Base-by-base conservation (phyloP, 2,113 vertebrate genomes). In the Toxotes jaculatrix region DNA sequence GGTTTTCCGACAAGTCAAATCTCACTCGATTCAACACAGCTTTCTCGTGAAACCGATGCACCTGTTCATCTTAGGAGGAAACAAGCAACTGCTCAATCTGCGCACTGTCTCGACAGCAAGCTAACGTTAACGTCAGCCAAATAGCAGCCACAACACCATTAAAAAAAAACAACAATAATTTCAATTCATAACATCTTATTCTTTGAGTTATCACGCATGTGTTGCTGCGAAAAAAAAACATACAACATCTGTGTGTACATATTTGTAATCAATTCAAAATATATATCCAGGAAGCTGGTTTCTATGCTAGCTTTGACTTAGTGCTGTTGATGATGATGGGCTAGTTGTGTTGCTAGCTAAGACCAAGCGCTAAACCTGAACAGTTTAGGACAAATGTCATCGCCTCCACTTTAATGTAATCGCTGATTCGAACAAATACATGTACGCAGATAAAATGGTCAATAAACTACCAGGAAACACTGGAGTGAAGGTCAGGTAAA, bases 341-440 rank as follows among this genome's bases (percentile, higher is more conserved):
- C 81, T 93, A 90, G 83, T 83, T 82, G 87, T 88, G 17, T 80
- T 90, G 89, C 90, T 93, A 92, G 84, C 86, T 72, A 45, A 66
- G 21, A 72, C 63, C 47, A 32, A 62, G 27, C 74, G 88, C 85
- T 80, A 81, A 85, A 76, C 51, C 70, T 31, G 47, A 80, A 77
- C 70, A 47, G 77, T 71, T 85, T 5, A 53, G 38, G 59, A 51
- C 23, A 42, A 51, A 88, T 53, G 12, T 65, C 38, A 32, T 4
- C 32, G 59, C 31, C 72, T 86, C 67, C 8, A 43, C 80, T 2
- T 9, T 3, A 38, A 45, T 62, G 80, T 78, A 88, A 71, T 14
- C 14, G 4, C 66, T 7, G 13, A 53, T 68, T 74, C 27, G 17
- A 64, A 70, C 19, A 38, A 14, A 80, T 13, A 42, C 10, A 1